phyloP scores from a whole-genome alignment of 2,888 invertebrate species.

The Yponomeuta sedellus region DNA sequence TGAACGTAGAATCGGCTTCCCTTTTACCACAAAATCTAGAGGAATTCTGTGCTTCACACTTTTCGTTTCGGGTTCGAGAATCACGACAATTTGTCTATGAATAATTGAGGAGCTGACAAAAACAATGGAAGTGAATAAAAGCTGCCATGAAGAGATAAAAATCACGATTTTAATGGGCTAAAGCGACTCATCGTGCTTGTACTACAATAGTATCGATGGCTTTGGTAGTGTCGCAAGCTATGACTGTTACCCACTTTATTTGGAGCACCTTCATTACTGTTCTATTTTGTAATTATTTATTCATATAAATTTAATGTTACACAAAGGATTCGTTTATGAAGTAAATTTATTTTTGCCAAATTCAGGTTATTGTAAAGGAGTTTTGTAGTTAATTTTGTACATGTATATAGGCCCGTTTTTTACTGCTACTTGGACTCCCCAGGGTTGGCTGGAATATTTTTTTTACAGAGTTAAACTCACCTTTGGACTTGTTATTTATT shows the following conservation, averaged over 20 bases:
- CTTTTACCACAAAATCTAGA: not conserved
- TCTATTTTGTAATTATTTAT: no score
- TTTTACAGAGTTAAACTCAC: no score
- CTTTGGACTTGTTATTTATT: no score
- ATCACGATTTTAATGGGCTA: conserved; percentile 41
- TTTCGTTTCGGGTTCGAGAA: not conserved
- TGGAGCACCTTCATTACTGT: not conserved
- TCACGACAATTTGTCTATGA: not conserved
- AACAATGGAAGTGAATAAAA: not conserved
- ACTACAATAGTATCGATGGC: conserved; percentile 44
- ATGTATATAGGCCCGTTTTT: no score
- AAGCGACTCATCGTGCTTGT: conserved; percentile 50
- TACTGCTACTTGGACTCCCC: no score
- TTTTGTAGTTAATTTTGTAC: no score
- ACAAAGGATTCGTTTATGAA: no score
- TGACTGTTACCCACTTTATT: not conserved
- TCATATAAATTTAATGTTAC: no score
- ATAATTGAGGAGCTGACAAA: not conserved
- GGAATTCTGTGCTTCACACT: not conserved
- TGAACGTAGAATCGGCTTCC: not conserved
- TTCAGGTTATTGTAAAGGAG: no score
- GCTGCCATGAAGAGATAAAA: conserved; percentile 25
- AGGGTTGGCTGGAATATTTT: no score
- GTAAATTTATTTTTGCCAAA: no score
- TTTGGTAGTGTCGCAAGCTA: conserved; percentile 32